Base-by-base conservation (phyloP, 2,797 vertebrate genomes). In the Leptoclinus maculatus region DNA sequence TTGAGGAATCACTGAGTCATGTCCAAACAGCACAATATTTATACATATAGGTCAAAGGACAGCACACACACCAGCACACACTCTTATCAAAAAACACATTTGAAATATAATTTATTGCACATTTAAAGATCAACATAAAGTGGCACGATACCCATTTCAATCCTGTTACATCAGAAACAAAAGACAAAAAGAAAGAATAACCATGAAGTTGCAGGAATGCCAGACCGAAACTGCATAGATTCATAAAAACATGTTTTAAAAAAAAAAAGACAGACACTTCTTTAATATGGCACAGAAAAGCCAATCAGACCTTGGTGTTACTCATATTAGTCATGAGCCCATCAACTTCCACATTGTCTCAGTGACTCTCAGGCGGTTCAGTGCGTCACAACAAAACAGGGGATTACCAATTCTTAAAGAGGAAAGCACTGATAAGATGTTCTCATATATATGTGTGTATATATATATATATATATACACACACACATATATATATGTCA, bases 91-190 rank as follows among this genome's bases (percentile, higher is more conserved):
- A 93, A 94, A 95, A 93, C 92, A 93, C 91, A 86, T 90, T 94
- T 94, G 78, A 94, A 93, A 94, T 94, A 94, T 92, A 89, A 94
- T 95, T 95, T 95, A 95, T 95, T 95, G 94, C 92, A 95, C 94
- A 95, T 95, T 93, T 91, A 93, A 93, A 94, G 91, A 94, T 92
- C 87, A 93, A 94, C 93, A 94, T 89, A 94, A 93, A 91, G 87
- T 94, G 93, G 90, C 92, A 95, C 92, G 29, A 91, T 91, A 95
- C 81, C 88, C 91, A 93, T 93, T 93, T 93, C 78, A 91, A 92
- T 92, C 87, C 85, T 66, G 80, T 91, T 91, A 91, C 89, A 91
- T 78, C 34, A 51, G 78, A 86, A 87, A 84, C 71, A 84, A 90
- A 76, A 72, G 60, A 87, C 66, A 23, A 68, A 87, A 87, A 86